Percentiles rank a stretch among this genome's conserved stretches.
These are phyloP conservation scores for Xanthia togata DNA, from an alignment of 2,888 invertebrate species.

Conservation along the genomic window DNA sequence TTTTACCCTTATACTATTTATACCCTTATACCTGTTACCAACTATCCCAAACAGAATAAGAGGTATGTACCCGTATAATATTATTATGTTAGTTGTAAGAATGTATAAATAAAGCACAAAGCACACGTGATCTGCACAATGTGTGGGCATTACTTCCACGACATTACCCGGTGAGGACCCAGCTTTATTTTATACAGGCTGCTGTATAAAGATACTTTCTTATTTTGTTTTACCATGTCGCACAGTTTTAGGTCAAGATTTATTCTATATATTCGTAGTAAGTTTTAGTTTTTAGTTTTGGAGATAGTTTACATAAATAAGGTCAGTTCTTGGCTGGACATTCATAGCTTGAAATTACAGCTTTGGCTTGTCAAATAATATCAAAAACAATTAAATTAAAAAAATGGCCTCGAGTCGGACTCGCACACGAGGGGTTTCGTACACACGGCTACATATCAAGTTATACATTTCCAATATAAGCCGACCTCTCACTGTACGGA, in stretches of 20 bases:
- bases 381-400: background rate
- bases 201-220: background rate
- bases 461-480: no score
- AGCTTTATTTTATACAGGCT: slow-evolving; percentile 46
- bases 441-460: no score
- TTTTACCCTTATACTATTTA: no score
- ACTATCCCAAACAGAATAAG: slow-evolving; percentile 27
- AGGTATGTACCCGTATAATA: slow-evolving; percentile 7
- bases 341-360: background rate
- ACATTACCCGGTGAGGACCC: slow-evolving; percentile 60
- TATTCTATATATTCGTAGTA: background rate
- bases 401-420: no score
- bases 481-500: no score
- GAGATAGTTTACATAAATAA: background rate
- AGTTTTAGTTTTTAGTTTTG: background rate
- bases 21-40: slow-evolving; percentile 3
- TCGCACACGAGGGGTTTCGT: no score
- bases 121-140: slow-evolving; percentile 45
- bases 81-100: slow-evolving; percentile 18
- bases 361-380: background rate
- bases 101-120: slow-evolving; percentile 57
- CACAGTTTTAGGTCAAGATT: background rate
- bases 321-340: background rate
- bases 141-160: slow-evolving; percentile 57
- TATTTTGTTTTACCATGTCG: background rate